Conservation (phyloP, 1,140 invertebrate species). For the Drosophila aff. region DNA sequence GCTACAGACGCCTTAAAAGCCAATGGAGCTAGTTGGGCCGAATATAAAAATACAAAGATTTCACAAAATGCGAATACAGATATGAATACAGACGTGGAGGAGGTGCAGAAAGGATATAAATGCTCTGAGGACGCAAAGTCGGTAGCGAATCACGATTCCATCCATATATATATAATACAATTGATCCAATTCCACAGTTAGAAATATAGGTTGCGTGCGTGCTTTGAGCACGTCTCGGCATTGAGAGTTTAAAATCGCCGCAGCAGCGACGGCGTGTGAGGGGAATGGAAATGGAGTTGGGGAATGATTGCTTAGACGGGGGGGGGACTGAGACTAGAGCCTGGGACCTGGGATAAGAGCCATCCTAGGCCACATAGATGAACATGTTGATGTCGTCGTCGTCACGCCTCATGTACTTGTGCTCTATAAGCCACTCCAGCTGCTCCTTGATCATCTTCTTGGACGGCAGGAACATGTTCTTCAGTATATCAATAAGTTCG, state of each 20-base stretch:
- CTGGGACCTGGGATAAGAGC: background rate
- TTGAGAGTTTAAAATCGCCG: conserved; percentile 52
- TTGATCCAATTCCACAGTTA: conserved; percentile 50
- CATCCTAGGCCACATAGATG: conserved; percentile 96
- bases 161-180: conserved; percentile 55
- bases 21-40: conserved; percentile 16
- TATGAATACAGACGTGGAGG: conserved; percentile 33
- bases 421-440: conserved; percentile 99
- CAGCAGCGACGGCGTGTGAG: conserved; percentile 9
- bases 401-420: conserved; percentile 98
- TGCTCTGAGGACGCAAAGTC: conserved; percentile 54
- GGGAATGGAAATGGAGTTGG: conserved; percentile 37
- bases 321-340: conserved; percentile 41
- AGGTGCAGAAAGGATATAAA: conserved; percentile 25
- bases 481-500: conserved; percentile 98
- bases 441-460: conserved; percentile 99
- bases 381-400: conserved; percentile 99
- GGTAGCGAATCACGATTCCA: conserved; percentile 52
- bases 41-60: conserved; percentile 51
- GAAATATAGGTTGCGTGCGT: conserved; percentile 31
- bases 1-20: conserved; percentile 29
- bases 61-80: conserved; percentile 31
- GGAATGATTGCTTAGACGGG: conserved; percentile 42
- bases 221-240: conserved; percentile 50
- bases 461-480: conserved; percentile 99